Base-by-base conservation (phyloP, 2,113 vertebrate species). In the Aleadryas rufinucha region DNA sequence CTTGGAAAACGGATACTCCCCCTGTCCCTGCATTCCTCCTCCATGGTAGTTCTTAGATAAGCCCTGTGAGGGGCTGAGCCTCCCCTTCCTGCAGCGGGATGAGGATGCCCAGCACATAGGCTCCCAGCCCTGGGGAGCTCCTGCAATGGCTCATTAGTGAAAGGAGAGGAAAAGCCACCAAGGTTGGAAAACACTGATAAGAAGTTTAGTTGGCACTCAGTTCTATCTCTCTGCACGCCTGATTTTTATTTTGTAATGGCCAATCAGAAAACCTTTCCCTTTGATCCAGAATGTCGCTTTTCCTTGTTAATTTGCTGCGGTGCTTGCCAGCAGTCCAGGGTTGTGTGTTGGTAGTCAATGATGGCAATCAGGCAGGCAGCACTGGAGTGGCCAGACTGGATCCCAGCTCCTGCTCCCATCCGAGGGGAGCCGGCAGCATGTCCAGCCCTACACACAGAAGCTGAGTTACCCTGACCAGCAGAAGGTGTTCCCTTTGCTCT, bases 221-320 rank as follows among this genome's bases (percentile, higher is more conserved):
- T 60, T 91, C 31, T 41, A 8, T 64, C 45, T 85, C 63, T 72
- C 39, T 82, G 39, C 76, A 60, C 0, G 2, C 45, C 60, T 50
- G 52, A 41, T 91, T 74, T 76, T 81, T 91, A 63, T 86, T 95
- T 95, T 71, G 61, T 57, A 59, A 70, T 23, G 71, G 64, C 45
- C 82, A 70, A 39, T 64, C 49, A 47, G 78, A 52, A 59, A 65
- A 54, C 22, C 27, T 72, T 90, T n/a, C 66, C 49, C n/a, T 86
- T 88, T 69, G 31, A 71, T 80, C 1, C 4, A 56, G 70, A 76
- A 77, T 30, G 63, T 31, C 70, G 52, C 70, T 79, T 90, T 93
- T 60, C 92, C 10, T 0, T 9, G 47, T 87, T 89, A 82, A 66
- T 91, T 96, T 95, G 84, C 69, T 91, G 63, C 16, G 15, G 94